Percentiles rank a stretch among this genome's conserved stretches.
Conservation (phyloP, 1,140 invertebrate genomes). For the Cyphomyrmex costatus region DNA sequence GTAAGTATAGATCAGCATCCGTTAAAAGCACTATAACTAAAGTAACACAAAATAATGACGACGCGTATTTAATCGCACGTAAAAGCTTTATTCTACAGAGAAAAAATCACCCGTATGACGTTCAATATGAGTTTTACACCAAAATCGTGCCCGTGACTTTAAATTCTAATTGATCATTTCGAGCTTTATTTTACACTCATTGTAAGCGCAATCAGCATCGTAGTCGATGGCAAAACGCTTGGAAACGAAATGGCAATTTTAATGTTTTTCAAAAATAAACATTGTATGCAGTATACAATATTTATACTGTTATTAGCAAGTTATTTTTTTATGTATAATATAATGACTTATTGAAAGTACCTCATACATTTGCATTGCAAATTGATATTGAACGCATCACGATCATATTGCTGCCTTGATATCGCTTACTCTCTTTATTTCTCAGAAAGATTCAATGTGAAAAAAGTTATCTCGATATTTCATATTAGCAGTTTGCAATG, state of each 20-base stretch:
- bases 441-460: neutral
- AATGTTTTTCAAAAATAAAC: constrained; percentile 62
- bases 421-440: constrained; percentile 20
- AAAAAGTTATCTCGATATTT: constrained; percentile 1
- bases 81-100: constrained; percentile 23
- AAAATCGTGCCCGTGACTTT: constrained; percentile 15
- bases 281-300: constrained; percentile 68
- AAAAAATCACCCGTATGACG: neutral
- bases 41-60: constrained; percentile 61
- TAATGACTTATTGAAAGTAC: constrained; percentile 61
- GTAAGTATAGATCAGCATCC: neutral
- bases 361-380: constrained; percentile 69
- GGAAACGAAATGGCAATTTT: constrained; percentile 23
- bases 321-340: too few relatives aligned
- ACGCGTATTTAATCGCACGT: constrained; percentile 41
- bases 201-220: neutral
- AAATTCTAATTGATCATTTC: constrained; percentile 64
- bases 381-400: constrained; percentile 58
- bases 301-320: constrained; percentile 65
- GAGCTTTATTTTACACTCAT: neutral
- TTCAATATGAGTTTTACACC: neutral
- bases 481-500: constrained; percentile 11
- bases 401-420: neutral
- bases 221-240: neutral
- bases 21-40: constrained; percentile 59